Percentiles rank a stretch among this genome's conserved stretches.
These are phyloP conservation scores for Athalia cordata DNA, from an alignment of 2,888 invertebrate species.

Conservation along the genomic window DNA sequence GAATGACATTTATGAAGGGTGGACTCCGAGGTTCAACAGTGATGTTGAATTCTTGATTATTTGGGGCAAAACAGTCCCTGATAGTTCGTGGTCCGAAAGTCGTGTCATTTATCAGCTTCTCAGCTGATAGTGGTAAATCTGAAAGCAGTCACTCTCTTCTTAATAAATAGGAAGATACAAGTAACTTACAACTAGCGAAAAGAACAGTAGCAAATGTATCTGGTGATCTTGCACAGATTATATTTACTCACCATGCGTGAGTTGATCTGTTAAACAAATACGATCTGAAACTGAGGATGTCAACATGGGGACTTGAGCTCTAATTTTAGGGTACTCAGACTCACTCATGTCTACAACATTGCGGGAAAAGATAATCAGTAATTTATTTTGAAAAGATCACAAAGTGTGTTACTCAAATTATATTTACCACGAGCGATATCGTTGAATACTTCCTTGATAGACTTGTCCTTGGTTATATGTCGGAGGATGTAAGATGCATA, in stretches of 20 bases:
- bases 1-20: constrained; percentile 62
- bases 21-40: constrained; percentile 56
- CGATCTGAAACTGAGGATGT: constrained; percentile 57
- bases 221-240: not conserved
- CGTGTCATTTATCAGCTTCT: constrained; percentile 55
- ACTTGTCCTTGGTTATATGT: constrained; percentile 63
- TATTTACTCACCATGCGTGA: constrained; percentile 54
- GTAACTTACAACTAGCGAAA: constrained; percentile 7
- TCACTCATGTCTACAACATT: too few species aligned
- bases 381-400: too few species aligned
- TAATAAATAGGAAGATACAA: constrained; percentile 18
- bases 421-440: constrained; percentile 65
- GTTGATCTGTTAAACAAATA: constrained; percentile 61
- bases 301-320: constrained; percentile 68
- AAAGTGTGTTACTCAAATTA: not conserved
- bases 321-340: too few species aligned
- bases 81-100: constrained; percentile 54
- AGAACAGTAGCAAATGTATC: not conserved
- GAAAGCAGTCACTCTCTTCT: constrained; percentile 13
- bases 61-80: constrained; percentile 57
- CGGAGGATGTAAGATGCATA: constrained; percentile 66
- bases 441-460: constrained; percentile 65
- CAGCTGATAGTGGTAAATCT: constrained; percentile 52
- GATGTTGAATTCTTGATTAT: constrained; percentile 53
- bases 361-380: too few species aligned